Conservation (phyloP, 2,113 vertebrate species). For the Chloebia gouldiae region DNA sequence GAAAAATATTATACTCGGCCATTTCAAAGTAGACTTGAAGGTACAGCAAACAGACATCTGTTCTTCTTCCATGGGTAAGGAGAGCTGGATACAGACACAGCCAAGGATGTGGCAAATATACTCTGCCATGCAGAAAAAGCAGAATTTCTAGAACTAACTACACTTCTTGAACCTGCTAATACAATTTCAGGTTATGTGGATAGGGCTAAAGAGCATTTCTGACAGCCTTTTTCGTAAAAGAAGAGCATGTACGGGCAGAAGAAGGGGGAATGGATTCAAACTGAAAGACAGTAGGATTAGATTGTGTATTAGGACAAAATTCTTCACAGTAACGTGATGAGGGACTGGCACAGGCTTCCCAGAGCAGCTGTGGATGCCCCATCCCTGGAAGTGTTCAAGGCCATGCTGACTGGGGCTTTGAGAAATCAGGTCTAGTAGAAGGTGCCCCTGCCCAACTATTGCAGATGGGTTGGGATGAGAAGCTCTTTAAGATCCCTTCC, state of each 20-base stretch:
- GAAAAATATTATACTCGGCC: background rate
- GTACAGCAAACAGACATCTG: background rate
- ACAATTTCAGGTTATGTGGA: background rate
- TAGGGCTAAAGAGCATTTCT: background rate
- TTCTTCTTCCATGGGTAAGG: background rate
- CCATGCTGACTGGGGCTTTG: too few relatives aligned
- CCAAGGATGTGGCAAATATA: background rate
- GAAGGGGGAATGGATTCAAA: background rate
- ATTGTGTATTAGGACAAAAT: background rate
- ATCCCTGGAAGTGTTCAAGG: background rate
- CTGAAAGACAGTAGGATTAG: background rate
- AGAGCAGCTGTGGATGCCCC: background rate
- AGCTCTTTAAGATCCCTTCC: background rate
- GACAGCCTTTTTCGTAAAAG: background rate
- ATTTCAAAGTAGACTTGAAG: background rate
- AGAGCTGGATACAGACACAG: background rate
- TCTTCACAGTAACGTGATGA: background rate
- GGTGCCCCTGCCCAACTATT: fast-evolving
- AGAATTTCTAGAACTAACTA: background rate
- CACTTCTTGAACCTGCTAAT: background rate
- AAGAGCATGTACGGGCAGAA: background rate
- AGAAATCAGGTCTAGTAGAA: background rate
- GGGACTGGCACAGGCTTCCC: background rate
- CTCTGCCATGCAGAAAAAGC: background rate
- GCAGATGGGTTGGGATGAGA: background rate